Evolutionary conservation across 1,140 invertebrate species (phyloP).

Genomic region (Hyphantria cunea): DNA sequence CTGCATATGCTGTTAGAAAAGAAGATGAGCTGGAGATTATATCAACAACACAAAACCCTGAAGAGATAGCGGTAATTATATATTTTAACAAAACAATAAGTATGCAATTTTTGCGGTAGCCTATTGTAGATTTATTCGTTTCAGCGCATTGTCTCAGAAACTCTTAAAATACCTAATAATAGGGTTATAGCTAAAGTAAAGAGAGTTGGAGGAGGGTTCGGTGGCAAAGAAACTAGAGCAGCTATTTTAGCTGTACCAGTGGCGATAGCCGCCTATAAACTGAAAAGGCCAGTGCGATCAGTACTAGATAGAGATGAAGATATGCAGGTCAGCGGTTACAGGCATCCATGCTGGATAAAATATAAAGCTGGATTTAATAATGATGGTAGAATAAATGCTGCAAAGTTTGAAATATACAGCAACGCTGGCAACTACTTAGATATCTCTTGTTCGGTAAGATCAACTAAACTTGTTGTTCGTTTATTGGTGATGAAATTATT

Average conservation of each 20-base stretch:
- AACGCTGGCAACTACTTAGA: conserved; percentile 88
- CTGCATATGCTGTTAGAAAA: conserved; percentile 87
- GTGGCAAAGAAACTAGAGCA: conserved; percentile 90
- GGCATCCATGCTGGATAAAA: conserved; percentile 89
- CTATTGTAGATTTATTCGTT: background rate
- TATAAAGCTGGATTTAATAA: conserved; percentile 89
- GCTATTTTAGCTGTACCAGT: conserved; percentile 80
- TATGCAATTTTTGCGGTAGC: no score
- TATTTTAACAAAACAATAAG: no score
- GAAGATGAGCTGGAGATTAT: conserved; percentile 94
- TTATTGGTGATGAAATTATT: no score
- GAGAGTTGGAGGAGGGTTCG: conserved; percentile 92
- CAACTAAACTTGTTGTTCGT: no score
- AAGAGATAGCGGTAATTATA: conserved; percentile 82
- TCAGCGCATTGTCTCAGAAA: conserved; percentile 82
- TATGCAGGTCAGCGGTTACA: conserved; percentile 88
- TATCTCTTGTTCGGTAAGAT: conserved; percentile 85
- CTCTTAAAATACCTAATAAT: conserved; percentile 85
- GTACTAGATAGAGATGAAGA: conserved; percentile 93
- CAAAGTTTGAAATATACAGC: conserved; percentile 84
- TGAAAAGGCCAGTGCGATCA: conserved; percentile 86
- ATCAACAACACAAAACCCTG: conserved; percentile 91
- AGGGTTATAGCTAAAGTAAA: conserved; percentile 87
- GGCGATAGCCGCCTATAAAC: conserved; percentile 83
- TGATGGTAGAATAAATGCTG: conserved; percentile 84